These are phyloP conservation scores for Drosophila carrolli DNA, from an alignment of 1,140 invertebrate species.

Conservation along the genomic window DNA sequence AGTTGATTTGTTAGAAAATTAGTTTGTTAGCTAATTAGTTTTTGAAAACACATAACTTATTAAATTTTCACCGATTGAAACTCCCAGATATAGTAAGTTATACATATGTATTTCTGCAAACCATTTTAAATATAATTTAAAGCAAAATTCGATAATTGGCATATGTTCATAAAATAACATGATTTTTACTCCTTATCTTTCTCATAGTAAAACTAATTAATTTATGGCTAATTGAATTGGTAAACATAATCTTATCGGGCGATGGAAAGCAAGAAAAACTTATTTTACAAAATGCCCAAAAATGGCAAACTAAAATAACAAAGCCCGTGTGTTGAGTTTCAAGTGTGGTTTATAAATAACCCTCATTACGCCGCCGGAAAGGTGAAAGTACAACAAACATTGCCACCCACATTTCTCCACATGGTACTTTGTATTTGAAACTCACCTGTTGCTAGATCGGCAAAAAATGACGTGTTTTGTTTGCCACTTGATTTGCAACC, in stretches of 20 bases:
- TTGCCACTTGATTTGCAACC: conserved; percentile 31
- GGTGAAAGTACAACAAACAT: conserved; percentile 35
- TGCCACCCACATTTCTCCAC: conserved; percentile 12
- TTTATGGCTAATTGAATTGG: background rate
- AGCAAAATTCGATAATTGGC: too few species aligned
- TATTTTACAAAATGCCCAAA: background rate
- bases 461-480: conserved; percentile 32
- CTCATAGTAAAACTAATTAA: background rate
- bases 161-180: too few species aligned
- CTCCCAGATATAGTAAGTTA: too few species aligned
- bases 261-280: background rate
- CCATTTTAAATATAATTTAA: too few species aligned
- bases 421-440: background rate
- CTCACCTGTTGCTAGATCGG: conserved; percentile 40
- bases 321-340: background rate
- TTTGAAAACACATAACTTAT: too few species aligned
- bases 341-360: conserved; percentile 12
- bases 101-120: too few species aligned
- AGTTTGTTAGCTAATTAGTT: background rate
- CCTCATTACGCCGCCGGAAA: conserved; percentile 6
- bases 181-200: background rate
- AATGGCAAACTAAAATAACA: background rate
- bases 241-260: background rate
- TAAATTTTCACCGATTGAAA: too few species aligned
- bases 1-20: background rate